A percentile compares a stretch with the other conserved stretches of the same genome.
Conservation (phyloP, 2,113 vertebrate genomes). For the Proterorhinus semilunaris region DNA sequence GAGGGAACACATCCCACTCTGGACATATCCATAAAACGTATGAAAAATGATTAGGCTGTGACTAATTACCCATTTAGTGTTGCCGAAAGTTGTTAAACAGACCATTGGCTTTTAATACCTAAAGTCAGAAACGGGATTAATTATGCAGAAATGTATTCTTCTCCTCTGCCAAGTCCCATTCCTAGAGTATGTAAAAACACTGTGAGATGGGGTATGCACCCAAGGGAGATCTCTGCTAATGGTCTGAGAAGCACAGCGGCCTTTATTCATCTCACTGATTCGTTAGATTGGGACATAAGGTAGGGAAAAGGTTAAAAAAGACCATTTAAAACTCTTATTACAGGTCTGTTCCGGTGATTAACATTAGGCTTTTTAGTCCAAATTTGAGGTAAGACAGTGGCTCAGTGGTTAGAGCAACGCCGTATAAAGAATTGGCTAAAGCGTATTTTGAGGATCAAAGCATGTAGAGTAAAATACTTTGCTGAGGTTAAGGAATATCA, state of each 20-base stretch:
- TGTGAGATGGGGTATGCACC: slow-evolving; percentile 62
- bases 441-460: too few species aligned
- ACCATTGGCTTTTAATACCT: slow-evolving; percentile 82
- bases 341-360: background rate
- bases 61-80: slow-evolving; percentile 82
- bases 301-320: background rate
- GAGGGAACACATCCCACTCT: slow-evolving; percentile 49
- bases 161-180: slow-evolving; percentile 71
- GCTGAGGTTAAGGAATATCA: too few species aligned
- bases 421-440: too few species aligned
- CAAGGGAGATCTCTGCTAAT: slow-evolving; percentile 65
- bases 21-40: slow-evolving; percentile 75
- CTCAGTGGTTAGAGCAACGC: background rate
- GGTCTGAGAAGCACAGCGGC: slow-evolving; percentile 60
- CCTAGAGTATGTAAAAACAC: slow-evolving; percentile 65
- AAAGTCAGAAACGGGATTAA: slow-evolving; percentile 80
- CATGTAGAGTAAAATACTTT: too few species aligned
- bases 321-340: background rate
- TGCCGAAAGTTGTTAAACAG: slow-evolving; percentile 80
- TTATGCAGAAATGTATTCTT: slow-evolving; percentile 81
- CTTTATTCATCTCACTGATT: slow-evolving; percentile 46
- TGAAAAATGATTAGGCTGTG: slow-evolving; percentile 79
- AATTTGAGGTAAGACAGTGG: background rate
- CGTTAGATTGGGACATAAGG: slow-evolving; percentile 28
- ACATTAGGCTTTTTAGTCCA: background rate